phyloP scores from a whole-genome alignment of 2,888 invertebrate genomes.

The Campoplex nolae region DNA sequence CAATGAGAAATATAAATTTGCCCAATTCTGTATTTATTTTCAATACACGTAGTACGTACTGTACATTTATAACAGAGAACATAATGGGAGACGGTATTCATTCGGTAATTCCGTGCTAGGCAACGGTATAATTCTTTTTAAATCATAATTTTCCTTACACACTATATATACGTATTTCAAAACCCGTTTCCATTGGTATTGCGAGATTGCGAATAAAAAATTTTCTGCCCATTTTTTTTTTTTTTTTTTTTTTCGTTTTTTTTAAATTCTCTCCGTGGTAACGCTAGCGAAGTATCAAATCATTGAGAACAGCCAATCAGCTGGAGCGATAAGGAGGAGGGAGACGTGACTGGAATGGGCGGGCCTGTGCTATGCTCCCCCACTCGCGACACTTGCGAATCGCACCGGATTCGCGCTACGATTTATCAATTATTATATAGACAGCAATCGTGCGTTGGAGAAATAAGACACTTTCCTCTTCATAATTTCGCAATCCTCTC shows the following conservation, averaged over 20 bases:
- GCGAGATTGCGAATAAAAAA: background rate
- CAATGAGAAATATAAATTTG: background rate
- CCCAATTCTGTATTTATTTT: slow-evolving; percentile 35
- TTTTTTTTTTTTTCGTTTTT: too few relatives aligned
- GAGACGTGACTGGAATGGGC: background rate
- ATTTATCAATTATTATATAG: background rate
- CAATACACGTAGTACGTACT: slow-evolving; percentile 33
- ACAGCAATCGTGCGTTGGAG: background rate
- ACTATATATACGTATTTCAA: background rate
- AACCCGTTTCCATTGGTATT: background rate
- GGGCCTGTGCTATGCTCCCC: background rate
- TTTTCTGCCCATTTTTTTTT: background rate
- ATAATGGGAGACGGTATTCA: background rate
- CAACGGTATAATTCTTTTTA: slow-evolving; percentile 18
- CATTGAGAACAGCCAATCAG: background rate
- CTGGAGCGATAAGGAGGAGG: background rate
- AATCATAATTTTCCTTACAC: background rate
- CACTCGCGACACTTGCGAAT: background rate
- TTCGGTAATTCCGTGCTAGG: slow-evolving; percentile 30
- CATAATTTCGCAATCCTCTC: background rate
- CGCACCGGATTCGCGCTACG: background rate
- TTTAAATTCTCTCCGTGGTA: background rate
- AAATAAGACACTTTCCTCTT: background rate
- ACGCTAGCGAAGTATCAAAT: background rate
- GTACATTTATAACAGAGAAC: slow-evolving; percentile 17